phyloP scores from a whole-genome alignment of 2,888 invertebrate genomes.

The Spilosoma lubricipeda region DNA sequence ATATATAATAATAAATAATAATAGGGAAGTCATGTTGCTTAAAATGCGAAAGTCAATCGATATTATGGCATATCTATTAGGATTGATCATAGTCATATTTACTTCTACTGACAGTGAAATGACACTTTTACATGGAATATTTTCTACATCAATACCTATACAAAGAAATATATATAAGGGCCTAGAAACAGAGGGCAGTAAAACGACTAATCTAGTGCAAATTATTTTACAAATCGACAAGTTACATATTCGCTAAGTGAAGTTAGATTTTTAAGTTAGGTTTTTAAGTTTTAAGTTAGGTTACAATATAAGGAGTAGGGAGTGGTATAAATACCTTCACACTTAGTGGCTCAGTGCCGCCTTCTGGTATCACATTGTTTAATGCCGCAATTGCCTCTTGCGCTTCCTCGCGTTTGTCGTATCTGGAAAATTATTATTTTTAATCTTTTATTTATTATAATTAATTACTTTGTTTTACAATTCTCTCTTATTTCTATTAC shows the following conservation, averaged over 20 bases:
- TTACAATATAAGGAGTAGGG: no score
- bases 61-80: not conserved
- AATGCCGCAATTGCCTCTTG: conserved; percentile 95
- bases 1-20: no score
- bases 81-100: not conserved
- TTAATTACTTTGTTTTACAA: no score
- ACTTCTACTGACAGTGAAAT: not conserved
- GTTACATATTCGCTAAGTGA: not conserved
- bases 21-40: not conserved
- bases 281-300: not conserved
- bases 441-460: no score
- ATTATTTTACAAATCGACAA: not conserved
- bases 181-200: not conserved
- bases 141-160: not conserved
- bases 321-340: conserved; percentile 85
- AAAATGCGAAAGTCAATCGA: no score
- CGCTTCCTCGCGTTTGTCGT: conserved; percentile 95
- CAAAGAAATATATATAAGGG: not conserved
- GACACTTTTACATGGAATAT: not conserved
- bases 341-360: conserved; percentile 93
- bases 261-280: not conserved
- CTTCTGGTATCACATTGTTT: conserved; percentile 94
- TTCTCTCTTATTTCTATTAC: no score
- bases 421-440: conserved; percentile 88
- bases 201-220: not conserved